Evolutionary conservation across 2,888 invertebrate genomes (phyloP), one percentile per base, ranked within the genome.

Genomic region (Conus canariensis): DNA sequence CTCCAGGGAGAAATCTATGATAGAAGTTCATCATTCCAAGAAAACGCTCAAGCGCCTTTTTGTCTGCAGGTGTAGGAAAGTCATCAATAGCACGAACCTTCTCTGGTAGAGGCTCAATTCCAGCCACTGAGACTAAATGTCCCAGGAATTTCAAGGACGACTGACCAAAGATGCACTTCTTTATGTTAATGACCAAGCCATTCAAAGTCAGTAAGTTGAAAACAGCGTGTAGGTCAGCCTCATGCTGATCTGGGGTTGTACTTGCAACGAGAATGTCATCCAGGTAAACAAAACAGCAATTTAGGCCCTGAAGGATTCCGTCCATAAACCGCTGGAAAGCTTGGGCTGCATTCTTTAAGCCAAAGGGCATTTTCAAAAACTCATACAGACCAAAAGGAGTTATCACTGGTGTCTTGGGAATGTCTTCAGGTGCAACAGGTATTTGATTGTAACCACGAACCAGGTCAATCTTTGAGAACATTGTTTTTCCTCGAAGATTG

Each of bases 301-400:
- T 16, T 14, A 77, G 0, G 10, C 8, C 77, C 30, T 77, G 77
- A 25, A 77, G 19, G 30, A 30, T 30, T 14, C 77, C 7, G 25
- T 77, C 77, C 25, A 45, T 77, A 30, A 77, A 45, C 30, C 30
- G 45, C 30, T 77, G 45, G 19, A 77, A 77, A 10, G 77, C 77
- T 30, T 77, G 30, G 77, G 77, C 77, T 30, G 77, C 77, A 16
- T 77, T 77, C 25, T 77, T 77, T 30, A 77, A 77, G 16, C 25
- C 77, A 77, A 77, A 77, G 10, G 77, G 77, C 77, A 77, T 77
- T 77, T 77, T 77, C 10, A 77, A 30, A 8, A 77, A 77, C 77
- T 77, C 77, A 30, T 77, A 77, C 30, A 30, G 77, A 19, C 77
- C 77, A 16, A 77, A 77, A 14, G 30, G 45, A 30, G 45, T 77